Base-by-base conservation (phyloP, 2,113 vertebrate genomes). In the Mystacornis crossleyi region DNA sequence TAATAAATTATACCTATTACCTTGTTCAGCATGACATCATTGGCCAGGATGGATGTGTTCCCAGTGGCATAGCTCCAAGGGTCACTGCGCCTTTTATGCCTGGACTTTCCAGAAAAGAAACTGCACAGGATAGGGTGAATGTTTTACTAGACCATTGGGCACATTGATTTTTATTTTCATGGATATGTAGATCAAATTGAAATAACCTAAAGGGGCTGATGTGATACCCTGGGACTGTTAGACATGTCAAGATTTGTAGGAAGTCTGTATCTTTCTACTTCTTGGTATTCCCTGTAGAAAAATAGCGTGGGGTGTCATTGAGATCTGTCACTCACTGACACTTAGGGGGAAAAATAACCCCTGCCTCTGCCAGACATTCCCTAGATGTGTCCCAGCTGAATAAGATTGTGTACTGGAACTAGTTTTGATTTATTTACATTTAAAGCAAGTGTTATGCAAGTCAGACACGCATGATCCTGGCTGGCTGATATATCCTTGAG, bases 91-190 rank as follows among this genome's bases (percentile, higher is more conserved):
- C 86, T 93, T 95, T 93, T 45, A 77, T 4, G 71, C 58, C 88
- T 40, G 14, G 78, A 24, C 82, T 75, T 92, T 10, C 14, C 54
- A 29, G 65, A 55, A 50, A 31, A 86, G 36, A 64, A 90, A 33
- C 79, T 45, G 72, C 48, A 23, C 1, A 18, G 72, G 73, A 78
- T 91, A 89, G 91, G 73, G 21, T 14, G 77, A 85, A 90, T 96
- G 89, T 96, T 97, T 97, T 96, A 61, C 95, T 96, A 97, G 90
- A 96, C 86, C 88, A 96, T 95, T 96, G 84, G 92, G 85, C 93
- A 92, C 91, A 90, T 95, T 94, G 95, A 95, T 95, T 94, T 96
- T 96, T 92, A 96, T 96, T 94, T 96, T 75, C 90, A 94, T 96
- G 92, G 94, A 81, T 96, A 97, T 95, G 90, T 94, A 96, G 95